Percentiles rank a stretch among this genome's conserved stretches.
Conservation (phyloP, 1,140 invertebrate species). For the Sycobia sp. region DNA sequence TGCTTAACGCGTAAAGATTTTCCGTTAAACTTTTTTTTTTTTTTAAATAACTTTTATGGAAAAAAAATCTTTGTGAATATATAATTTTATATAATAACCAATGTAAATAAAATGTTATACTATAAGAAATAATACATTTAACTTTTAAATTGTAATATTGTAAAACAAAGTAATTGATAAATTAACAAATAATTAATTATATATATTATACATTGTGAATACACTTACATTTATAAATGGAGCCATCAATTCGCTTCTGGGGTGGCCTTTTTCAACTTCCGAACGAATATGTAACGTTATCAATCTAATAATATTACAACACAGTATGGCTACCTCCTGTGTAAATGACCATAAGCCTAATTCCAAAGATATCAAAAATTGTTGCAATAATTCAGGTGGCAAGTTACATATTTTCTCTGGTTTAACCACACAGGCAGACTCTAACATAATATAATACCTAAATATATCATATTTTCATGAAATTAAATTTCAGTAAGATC, state of each 20-base stretch:
- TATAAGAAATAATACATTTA: no score
- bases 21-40: no score
- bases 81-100: no score
- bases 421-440: conserved; percentile 71
- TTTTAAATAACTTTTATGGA: no score
- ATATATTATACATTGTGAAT: not conserved
- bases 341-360: conserved; percentile 72
- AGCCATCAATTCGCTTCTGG: conserved; percentile 63
- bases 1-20: no score
- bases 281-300: conserved; percentile 61
- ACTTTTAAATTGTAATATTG: no score
- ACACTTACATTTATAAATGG: conserved; percentile 72
- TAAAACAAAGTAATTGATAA: no score
- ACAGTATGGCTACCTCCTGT: conserved; percentile 67
- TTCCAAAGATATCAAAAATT: conserved; percentile 70
- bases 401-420: conserved; percentile 67
- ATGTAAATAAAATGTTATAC: no score
- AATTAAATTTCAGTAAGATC: not conserved
- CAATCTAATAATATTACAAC: conserved; percentile 70
- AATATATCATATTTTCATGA: conserved; percentile 24
- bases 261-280: conserved; percentile 50
- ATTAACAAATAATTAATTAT: not conserved
- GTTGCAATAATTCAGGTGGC: conserved; percentile 65
- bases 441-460: conserved; percentile 67
- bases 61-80: no score